These are phyloP conservation scores for Bombus waltoni DNA, from an alignment of 1,140 invertebrate genomes.

Conservation along the genomic window DNA sequence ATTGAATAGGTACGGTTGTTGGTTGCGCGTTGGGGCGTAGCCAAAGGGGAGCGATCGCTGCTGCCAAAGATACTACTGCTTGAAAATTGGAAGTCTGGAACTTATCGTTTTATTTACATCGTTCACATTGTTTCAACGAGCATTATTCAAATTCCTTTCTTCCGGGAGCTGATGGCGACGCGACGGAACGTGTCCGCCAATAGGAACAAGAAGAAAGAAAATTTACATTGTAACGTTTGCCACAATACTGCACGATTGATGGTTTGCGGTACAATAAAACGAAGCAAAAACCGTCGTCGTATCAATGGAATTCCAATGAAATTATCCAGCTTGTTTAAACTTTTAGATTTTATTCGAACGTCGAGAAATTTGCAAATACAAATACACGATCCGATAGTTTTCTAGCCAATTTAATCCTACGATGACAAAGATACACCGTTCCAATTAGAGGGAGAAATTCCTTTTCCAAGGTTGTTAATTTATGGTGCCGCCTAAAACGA, in stretches of 20 bases:
- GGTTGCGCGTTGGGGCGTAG: conserved; percentile 35
- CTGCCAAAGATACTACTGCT: conserved; percentile 35
- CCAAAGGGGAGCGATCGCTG: conserved; percentile 45
- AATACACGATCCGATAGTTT: background rate
- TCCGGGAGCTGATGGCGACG: background rate
- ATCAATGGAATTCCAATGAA: background rate
- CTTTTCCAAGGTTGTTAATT: too few species aligned
- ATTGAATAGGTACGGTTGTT: background rate
- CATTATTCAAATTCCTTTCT: conserved; percentile 45
- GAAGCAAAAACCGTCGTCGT: background rate
- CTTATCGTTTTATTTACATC: conserved; percentile 66
- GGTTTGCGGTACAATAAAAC: too few species aligned
- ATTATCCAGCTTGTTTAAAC: background rate
- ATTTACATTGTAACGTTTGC: background rate
- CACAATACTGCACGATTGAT: background rate
- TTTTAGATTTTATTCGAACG: background rate
- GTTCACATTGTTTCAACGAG: conserved; percentile 36
- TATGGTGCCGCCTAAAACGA: too few species aligned
- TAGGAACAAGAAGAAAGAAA: background rate
- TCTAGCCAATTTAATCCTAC: too few species aligned
- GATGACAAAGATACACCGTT: too few species aligned
- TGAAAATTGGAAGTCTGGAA: conserved; percentile 37
- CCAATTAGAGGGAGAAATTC: background rate
- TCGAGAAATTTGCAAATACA: background rate
- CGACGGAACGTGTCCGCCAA: conserved; percentile 9